These are phyloP conservation scores for Meloe dianella DNA, from an alignment of 2,888 invertebrate species.

Conservation along the genomic window DNA sequence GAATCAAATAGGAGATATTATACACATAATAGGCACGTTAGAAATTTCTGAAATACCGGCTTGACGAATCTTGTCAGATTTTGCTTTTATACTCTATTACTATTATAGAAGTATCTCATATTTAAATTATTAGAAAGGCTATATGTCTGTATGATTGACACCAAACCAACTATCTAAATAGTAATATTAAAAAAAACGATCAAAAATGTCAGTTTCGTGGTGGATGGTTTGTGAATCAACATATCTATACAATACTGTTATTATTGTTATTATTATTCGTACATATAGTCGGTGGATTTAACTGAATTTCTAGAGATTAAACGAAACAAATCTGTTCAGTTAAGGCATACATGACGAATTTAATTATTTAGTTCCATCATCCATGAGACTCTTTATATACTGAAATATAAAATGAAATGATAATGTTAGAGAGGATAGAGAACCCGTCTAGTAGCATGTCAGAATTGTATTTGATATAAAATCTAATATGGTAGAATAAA, in stretches of 20 bases:
- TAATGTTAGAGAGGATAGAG: neutral
- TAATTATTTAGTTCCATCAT: slow-evolving; percentile 9
- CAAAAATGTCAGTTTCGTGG: slow-evolving; percentile 15
- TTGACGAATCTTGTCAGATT: slow-evolving; percentile 8
- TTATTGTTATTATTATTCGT: too few species aligned
- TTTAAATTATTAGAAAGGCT: slow-evolving; percentile 18
- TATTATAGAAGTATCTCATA: slow-evolving; percentile 4
- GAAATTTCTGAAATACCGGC: neutral
- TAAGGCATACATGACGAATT: neutral
- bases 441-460: slow-evolving; percentile 3
- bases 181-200: too few species aligned
- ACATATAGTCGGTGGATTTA: too few species aligned
- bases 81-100: neutral
- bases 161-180: neutral
- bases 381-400: neutral
- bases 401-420: neutral
- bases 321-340: neutral
- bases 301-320: neutral
- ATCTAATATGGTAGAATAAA: slow-evolving; percentile 41
- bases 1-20: neutral
- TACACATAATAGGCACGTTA: neutral
- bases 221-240: neutral
- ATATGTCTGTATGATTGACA: slow-evolving; percentile 12
- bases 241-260: neutral
- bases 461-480: slow-evolving; percentile 18